Percentiles rank a stretch among this genome's conserved stretches.
phyloP scores from a whole-genome alignment of 2,888 invertebrate species.

The Sarcophaga variegata region DNA sequence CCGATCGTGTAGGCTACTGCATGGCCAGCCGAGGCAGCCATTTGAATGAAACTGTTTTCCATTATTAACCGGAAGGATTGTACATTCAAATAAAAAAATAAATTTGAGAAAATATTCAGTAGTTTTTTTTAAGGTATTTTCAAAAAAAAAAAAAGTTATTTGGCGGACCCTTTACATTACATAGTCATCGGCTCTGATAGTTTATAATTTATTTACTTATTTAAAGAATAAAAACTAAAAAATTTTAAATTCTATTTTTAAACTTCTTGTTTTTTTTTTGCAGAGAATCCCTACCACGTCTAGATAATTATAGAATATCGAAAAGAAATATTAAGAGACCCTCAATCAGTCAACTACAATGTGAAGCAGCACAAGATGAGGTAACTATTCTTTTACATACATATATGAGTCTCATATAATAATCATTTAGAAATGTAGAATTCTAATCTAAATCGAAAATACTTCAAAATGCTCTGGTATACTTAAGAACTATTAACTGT shows the following conservation, averaged over 20 bases:
- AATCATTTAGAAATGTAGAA: neutral
- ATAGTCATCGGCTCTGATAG: no score
- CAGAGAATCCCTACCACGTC: constrained; percentile 89
- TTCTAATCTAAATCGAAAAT: neutral
- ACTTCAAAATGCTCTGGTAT: constrained; percentile 22
- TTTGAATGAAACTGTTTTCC: no score
- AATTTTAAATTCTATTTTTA: neutral
- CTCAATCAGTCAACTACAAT: constrained; percentile 92
- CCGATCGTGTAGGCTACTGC: no score
- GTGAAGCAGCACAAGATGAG: constrained; percentile 82
- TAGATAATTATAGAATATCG: constrained; percentile 92
- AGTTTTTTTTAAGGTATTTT: no score
- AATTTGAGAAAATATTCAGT: no score
- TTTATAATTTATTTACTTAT: no score
- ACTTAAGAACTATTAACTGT: neutral
- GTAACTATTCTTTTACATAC: constrained; percentile 73
- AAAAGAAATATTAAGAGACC: constrained; percentile 90
- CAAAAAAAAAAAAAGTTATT: no score
- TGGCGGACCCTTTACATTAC: no score
- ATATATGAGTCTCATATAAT: neutral
- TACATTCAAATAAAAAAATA: no score
- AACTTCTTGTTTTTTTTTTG: constrained; percentile 63
- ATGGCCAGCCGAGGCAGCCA: no score
- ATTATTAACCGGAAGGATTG: no score
- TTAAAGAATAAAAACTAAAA: neutral